phyloP scores from a whole-genome alignment of 1,140 invertebrate genomes.

The Heliconius melpomene region DNA sequence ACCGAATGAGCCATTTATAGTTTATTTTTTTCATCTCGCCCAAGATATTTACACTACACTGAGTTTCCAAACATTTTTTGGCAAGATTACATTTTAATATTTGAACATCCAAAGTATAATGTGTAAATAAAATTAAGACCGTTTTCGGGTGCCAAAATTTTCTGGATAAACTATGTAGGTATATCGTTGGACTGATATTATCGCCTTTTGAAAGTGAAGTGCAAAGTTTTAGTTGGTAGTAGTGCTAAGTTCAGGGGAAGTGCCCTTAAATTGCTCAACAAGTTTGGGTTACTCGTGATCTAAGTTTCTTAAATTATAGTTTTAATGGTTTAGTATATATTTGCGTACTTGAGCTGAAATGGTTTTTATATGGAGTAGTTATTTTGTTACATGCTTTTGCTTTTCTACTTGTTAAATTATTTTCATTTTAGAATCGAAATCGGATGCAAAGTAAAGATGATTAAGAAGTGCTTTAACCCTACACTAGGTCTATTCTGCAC shows the following conservation, averaged over 20 bases:
- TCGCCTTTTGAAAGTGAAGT: slow-evolving; percentile 13
- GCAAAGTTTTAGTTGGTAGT: slow-evolving; percentile 15
- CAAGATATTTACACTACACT: slow-evolving; percentile 13
- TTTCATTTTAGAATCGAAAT: no score
- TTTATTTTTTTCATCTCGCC: slow-evolving; percentile 7
- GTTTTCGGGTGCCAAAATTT: slow-evolving; percentile 36
- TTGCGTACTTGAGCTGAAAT: background rate
- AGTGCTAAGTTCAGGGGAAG: slow-evolving; percentile 5
- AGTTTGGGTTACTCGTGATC: slow-evolving; percentile 1
- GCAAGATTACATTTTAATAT: slow-evolving; percentile 44
- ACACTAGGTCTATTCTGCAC: no score
- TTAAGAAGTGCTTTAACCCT: no score
- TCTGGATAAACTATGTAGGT: slow-evolving; percentile 22
- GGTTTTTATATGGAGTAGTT: background rate
- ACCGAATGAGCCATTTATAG: background rate
- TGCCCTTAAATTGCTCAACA: background rate
- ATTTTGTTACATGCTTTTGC: no score
- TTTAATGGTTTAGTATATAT: background rate
- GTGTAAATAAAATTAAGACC: slow-evolving; percentile 38
- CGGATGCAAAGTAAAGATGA: no score
- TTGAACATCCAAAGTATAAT: slow-evolving; percentile 20
- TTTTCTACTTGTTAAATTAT: no score
- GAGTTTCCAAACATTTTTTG: slow-evolving; percentile 33
- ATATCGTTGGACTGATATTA: slow-evolving; percentile 26
- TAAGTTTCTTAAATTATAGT: slow-evolving; percentile 15